A percentile compares a stretch with the other conserved stretches of the same genome.
Conservation (phyloP, 2,888 invertebrate species). For the Drosophila picticornis region DNA sequence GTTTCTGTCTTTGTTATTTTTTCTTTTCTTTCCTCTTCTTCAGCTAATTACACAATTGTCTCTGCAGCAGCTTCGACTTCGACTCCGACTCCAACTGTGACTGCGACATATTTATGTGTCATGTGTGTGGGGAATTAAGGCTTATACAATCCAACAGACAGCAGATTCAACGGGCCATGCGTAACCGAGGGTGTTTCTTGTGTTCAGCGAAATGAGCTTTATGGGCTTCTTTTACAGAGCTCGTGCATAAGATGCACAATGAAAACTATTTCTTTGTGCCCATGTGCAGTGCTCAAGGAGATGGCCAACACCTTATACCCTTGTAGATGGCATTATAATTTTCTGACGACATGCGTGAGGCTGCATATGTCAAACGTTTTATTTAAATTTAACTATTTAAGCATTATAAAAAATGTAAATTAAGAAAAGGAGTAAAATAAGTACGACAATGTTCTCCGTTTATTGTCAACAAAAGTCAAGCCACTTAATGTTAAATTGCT, state of each 20-base stretch:
- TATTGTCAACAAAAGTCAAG: not conserved
- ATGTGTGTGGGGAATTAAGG: constrained; percentile 28
- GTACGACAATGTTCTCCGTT: not conserved
- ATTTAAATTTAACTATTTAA: not conserved
- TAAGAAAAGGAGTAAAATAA: not conserved
- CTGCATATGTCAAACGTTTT: not conserved
- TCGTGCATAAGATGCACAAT: constrained; percentile 9
- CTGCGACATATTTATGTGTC: constrained; percentile 58
- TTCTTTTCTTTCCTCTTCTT: constrained; percentile 53
- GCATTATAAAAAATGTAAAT: not conserved
- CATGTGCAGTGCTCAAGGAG: not conserved
- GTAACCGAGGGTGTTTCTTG: constrained; percentile 67
- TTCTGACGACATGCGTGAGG: no score
- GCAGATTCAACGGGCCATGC: constrained; percentile 58
- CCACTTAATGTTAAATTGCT: no score
- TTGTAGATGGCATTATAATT: not conserved
- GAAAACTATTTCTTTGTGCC: constrained; percentile 11
- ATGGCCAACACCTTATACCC: not conserved
- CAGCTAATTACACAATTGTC: constrained; percentile 79
- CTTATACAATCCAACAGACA: constrained; percentile 66
- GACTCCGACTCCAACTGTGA: constrained; percentile 11
- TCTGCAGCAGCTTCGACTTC: constrained; percentile 39
- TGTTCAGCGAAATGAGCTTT: constrained; percentile 55
- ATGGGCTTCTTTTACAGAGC: constrained; percentile 28
- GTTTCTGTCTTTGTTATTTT: constrained; percentile 7